These are phyloP conservation scores for Scaptomyza graminum DNA, from an alignment of 1,140 invertebrate species.

Conservation along the genomic window DNA sequence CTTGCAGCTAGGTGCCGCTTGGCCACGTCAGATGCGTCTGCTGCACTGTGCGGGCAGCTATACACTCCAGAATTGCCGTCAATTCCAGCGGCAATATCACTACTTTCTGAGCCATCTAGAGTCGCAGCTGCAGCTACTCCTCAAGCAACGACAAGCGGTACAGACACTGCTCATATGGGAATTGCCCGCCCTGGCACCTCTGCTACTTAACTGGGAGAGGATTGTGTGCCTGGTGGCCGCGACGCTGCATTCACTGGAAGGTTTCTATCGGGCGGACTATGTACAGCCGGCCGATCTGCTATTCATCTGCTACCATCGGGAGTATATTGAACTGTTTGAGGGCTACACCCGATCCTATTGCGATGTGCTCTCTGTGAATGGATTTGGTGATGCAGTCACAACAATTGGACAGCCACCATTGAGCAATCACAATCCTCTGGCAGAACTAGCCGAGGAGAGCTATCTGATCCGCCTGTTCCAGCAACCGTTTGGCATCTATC, in stretches of 20 bases:
- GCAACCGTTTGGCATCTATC: constrained; percentile 73
- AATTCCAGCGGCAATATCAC: constrained; percentile 72
- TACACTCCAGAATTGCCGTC: constrained; percentile 69
- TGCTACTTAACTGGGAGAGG: constrained; percentile 86
- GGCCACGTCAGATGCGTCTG: constrained; percentile 61
- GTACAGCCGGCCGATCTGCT: constrained; percentile 87
- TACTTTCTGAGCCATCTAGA: constrained; percentile 69
- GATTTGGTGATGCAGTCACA: constrained; percentile 74
- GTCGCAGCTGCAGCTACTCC: constrained; percentile 65
- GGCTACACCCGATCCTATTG: constrained; percentile 90
- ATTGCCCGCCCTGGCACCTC: constrained; percentile 72
- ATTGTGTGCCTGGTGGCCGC: constrained; percentile 89
- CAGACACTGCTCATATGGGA: constrained; percentile 63
- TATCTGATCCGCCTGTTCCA: constrained; percentile 71
- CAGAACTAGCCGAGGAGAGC: constrained; percentile 67
- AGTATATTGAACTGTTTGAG: constrained; percentile 89
- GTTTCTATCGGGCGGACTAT: constrained; percentile 87
- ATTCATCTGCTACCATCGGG: constrained; percentile 89
- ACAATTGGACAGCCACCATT: constrained; percentile 42
- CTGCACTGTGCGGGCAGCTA: constrained; percentile 55
- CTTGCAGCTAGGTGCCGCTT: constrained; percentile 65
- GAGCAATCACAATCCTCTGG: constrained; percentile 48
- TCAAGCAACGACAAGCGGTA: constrained; percentile 66
- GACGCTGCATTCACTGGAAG: constrained; percentile 88
- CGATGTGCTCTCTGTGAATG: constrained; percentile 88